phyloP scores from a whole-genome alignment of 1,140 invertebrate genomes.

The Dysdera silvatica region DNA sequence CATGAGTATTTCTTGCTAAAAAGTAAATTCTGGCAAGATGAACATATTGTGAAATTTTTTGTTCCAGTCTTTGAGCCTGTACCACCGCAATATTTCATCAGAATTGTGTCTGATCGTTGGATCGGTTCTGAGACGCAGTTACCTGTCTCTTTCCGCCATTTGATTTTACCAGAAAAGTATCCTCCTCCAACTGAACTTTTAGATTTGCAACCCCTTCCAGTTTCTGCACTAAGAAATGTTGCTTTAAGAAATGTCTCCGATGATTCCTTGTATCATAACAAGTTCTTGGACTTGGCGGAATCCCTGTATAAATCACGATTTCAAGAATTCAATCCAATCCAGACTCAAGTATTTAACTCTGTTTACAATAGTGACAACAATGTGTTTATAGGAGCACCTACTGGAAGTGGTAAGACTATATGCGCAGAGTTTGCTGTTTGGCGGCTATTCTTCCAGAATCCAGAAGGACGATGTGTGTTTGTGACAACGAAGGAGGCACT shows the following conservation, averaged over 20 bases:
- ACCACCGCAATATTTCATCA: conserved; percentile 94
- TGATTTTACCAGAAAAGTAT: conserved; percentile 97
- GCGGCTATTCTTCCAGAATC: conserved; percentile 68
- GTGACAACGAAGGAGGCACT: conserved; percentile 84
- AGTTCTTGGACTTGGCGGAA: too few relatives aligned
- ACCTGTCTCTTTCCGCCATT: conserved; percentile 93
- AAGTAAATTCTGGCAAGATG: conserved; percentile 80
- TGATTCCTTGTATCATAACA: too few relatives aligned
- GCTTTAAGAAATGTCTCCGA: too few relatives aligned
- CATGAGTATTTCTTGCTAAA: conserved; percentile 97
- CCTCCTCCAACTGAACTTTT: conserved; percentile 93
- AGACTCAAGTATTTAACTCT: conserved; percentile 98
- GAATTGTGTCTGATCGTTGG: conserved; percentile 56
- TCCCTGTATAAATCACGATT: conserved; percentile 75
- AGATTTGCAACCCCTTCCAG: conserved; percentile 93
- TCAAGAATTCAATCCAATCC: conserved; percentile 95
- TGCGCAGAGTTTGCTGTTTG: conserved; percentile 96
- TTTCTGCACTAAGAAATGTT: conserved; percentile 61
- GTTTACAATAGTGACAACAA: conserved; percentile 99
- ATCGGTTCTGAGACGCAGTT: conserved; percentile 77
- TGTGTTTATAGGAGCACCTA: conserved; percentile 95
- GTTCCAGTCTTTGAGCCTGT: conserved; percentile 97
- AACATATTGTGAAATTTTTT: conserved; percentile 95
- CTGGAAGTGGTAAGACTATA: conserved; percentile 93
- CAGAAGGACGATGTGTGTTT: conserved; percentile 68